Evolutionary conservation across 37 sponge, comb jelly and placozoan species (phyloP).

Genomic region (Hormiphora californensis): DNA sequence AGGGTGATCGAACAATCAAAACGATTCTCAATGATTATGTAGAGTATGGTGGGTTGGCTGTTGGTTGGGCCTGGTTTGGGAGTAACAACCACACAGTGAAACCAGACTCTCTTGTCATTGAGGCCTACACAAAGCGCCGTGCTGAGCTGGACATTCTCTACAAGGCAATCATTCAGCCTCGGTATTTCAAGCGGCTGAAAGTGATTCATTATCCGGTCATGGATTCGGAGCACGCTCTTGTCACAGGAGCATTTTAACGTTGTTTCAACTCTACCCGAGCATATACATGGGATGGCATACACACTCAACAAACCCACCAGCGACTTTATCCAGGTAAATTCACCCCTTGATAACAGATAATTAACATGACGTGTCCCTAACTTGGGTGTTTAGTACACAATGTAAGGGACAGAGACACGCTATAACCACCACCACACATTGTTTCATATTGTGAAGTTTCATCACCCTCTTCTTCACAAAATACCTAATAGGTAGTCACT

Average conservation of each 20-base stretch:
- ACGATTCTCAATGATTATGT: neutral
- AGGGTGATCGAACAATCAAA: neutral
- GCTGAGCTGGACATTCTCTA: neutral
- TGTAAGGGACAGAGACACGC: too few relatives aligned
- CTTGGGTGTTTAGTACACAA: too few relatives aligned
- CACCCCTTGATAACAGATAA: too few relatives aligned
- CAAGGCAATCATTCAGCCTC: neutral
- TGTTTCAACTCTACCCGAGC: too few relatives aligned
- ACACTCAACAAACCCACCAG: neutral
- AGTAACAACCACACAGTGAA: neutral
- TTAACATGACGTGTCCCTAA: too few relatives aligned
- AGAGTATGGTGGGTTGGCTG: neutral
- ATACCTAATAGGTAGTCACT: too few relatives aligned
- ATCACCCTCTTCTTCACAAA: too few relatives aligned
- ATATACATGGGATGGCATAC: neutral
- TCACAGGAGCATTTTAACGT: neutral
- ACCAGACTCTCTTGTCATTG: neutral
- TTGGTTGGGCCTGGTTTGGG: slow-evolving; percentile 18
- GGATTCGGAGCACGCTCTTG: neutral
- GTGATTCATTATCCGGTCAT: neutral
- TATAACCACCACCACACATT: too few relatives aligned
- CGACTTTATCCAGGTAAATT: neutral
- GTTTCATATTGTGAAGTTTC: too few relatives aligned
- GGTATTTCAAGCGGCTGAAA: neutral
- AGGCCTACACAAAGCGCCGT: neutral